phyloP scores from a whole-genome alignment of 2,888 invertebrate species.

The Deilephila porcellus region DNA sequence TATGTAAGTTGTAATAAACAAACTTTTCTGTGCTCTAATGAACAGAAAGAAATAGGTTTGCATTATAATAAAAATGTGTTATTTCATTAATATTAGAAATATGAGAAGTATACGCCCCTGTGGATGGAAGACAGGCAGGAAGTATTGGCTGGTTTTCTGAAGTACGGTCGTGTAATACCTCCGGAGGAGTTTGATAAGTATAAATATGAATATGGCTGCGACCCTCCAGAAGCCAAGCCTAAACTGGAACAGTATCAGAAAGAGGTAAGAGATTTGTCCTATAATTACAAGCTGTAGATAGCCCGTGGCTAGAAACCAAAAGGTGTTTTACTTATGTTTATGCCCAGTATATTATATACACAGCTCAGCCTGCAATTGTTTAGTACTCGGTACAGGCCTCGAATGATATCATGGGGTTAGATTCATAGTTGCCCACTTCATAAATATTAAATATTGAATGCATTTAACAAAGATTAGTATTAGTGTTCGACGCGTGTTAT shows the following conservation, averaged over 20 bases:
- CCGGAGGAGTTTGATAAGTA: constrained; percentile 88
- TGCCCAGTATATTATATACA: too few species aligned
- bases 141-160: constrained; percentile 90
- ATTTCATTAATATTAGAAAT: constrained; percentile 65
- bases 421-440: too few species aligned
- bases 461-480: too few species aligned
- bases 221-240: constrained; percentile 86
- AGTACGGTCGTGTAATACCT: constrained; percentile 89
- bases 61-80: not conserved
- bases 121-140: constrained; percentile 93
- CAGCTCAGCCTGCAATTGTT: too few species aligned
- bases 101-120: constrained; percentile 89
- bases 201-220: constrained; percentile 71
- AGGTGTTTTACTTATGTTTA: not conserved
- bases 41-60: not conserved
- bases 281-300: not conserved
- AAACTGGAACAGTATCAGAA: constrained; percentile 89
- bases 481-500: too few species aligned
- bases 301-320: too few species aligned
- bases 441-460: too few species aligned
- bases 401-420: too few species aligned
- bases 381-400: too few species aligned
- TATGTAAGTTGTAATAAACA: too few species aligned
- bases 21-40: too few species aligned
- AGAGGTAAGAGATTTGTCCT: constrained; percentile 75